Conservation (phyloP, 2,888 invertebrate species). For the Stenotaenia linearis region DNA sequence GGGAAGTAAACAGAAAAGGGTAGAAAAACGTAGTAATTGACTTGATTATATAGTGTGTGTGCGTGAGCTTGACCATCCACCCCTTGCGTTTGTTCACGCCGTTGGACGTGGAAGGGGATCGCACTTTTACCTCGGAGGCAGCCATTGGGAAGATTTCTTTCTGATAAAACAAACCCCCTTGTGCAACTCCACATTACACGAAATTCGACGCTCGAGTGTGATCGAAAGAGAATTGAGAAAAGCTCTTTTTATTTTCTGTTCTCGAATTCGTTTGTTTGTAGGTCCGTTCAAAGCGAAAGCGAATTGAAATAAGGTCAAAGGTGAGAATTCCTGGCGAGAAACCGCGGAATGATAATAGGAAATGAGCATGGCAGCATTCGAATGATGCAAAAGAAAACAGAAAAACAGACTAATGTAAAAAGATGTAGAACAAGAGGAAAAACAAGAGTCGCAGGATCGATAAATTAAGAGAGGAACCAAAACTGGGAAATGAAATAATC, state of each 20-base stretch:
- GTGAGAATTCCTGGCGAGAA: background rate
- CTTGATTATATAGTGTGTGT: background rate
- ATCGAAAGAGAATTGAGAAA: conserved; percentile 11
- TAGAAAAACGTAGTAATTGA: conserved; percentile 6
- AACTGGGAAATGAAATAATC: conserved; percentile 14
- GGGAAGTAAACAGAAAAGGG: background rate
- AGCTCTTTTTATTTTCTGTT: background rate
- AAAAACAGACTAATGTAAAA: background rate
- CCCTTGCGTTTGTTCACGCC: conserved; percentile 1
- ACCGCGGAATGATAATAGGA: background rate
- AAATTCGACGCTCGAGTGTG: conserved; percentile 16
- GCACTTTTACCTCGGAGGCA: conserved; percentile 4
- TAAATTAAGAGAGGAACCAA: background rate
- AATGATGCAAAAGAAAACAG: background rate
- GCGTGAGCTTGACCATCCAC: background rate
- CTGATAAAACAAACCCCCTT: conserved; percentile 5
- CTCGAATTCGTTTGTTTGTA: conserved; percentile 13
- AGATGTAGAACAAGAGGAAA: background rate
- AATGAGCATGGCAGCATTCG: background rate
- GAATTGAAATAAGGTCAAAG: conserved; percentile 5
- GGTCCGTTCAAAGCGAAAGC: background rate
- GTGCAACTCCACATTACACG: conserved; percentile 10
- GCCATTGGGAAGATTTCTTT: conserved; percentile 16
- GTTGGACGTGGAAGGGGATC: background rate
- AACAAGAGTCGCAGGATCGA: background rate